Percentiles rank a stretch among this genome's conserved stretches.
These are phyloP conservation scores for Lasaia peninsularis DNA, from an alignment of 1,140 invertebrate genomes.

Conservation along the genomic window DNA sequence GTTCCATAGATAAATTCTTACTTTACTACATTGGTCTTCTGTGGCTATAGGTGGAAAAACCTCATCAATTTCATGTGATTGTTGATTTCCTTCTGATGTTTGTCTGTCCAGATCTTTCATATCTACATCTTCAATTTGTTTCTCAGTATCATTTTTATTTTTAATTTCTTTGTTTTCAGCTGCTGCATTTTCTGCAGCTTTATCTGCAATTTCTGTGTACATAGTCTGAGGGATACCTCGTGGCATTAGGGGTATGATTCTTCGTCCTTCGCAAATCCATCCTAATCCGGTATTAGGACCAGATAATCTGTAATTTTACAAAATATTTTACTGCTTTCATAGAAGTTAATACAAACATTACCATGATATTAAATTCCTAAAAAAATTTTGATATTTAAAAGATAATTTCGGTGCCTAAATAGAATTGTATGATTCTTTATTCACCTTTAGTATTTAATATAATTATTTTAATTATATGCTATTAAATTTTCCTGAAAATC, in stretches of 20 bases:
- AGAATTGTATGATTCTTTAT: too few species aligned
- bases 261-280: slow-evolving; percentile 91
- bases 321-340: slow-evolving; percentile 23
- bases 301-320: slow-evolving; percentile 80
- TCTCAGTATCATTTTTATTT: slow-evolving; percentile 58
- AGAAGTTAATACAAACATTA: neutral
- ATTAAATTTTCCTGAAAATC: too few species aligned
- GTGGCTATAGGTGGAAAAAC: slow-evolving; percentile 63
- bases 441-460: too few species aligned
- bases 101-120: slow-evolving; percentile 45
- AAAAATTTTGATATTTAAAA: too few species aligned
- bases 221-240: slow-evolving; percentile 89
- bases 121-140: slow-evolving; percentile 51
- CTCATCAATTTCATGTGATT: slow-evolving; percentile 53
- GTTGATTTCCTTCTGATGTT: slow-evolving; percentile 38
- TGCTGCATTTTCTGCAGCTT: slow-evolving; percentile 71
- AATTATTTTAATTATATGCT: too few species aligned
- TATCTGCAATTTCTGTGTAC: slow-evolving; percentile 90
- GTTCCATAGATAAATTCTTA: neutral
- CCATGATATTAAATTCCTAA: too few species aligned
- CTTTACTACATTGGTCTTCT: slow-evolving; percentile 34
- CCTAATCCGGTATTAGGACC: slow-evolving; percentile 88
- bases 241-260: slow-evolving; percentile 88
- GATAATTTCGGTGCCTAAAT: too few species aligned
- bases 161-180: slow-evolving; percentile 66